A percentile compares a stretch with the other conserved stretches of the same genome.
phyloP scores from a whole-genome alignment of 2,888 invertebrate genomes.

The Epistrophe grossulariae region DNA sequence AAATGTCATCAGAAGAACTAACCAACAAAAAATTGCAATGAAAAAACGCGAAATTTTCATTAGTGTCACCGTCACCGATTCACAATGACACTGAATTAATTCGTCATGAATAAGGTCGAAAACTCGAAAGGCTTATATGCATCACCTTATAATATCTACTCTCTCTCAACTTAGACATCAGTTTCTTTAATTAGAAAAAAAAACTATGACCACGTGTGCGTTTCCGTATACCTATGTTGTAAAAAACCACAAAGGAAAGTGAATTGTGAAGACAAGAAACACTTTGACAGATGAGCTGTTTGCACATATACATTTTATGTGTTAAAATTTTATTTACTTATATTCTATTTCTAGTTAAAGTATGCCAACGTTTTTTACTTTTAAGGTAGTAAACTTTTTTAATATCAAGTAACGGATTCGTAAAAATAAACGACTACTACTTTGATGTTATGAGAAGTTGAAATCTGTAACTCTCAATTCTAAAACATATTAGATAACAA shows the following conservation, averaged over 20 bases:
- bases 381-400: background rate
- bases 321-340: too few relatives aligned
- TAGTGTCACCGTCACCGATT: background rate
- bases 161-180: background rate
- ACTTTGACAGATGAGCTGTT: background rate
- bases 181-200: background rate
- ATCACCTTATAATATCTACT: background rate
- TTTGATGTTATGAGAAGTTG: too few relatives aligned
- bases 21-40: background rate
- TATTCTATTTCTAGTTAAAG: background rate
- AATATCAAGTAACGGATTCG: background rate
- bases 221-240: background rate
- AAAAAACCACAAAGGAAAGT: constrained; percentile 1
- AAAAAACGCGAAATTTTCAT: background rate
- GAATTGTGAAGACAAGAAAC: background rate
- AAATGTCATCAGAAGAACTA: background rate
- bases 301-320: background rate
- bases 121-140: background rate
- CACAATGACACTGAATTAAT: constrained; percentile 3
- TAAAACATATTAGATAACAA: too few relatives aligned
- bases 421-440: background rate
- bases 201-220: background rate
- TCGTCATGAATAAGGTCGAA: background rate
- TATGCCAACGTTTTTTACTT: background rate
- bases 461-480: too few relatives aligned